Conservation (phyloP, 2,888 invertebrate species). For the Trisateles emortualis region DNA sequence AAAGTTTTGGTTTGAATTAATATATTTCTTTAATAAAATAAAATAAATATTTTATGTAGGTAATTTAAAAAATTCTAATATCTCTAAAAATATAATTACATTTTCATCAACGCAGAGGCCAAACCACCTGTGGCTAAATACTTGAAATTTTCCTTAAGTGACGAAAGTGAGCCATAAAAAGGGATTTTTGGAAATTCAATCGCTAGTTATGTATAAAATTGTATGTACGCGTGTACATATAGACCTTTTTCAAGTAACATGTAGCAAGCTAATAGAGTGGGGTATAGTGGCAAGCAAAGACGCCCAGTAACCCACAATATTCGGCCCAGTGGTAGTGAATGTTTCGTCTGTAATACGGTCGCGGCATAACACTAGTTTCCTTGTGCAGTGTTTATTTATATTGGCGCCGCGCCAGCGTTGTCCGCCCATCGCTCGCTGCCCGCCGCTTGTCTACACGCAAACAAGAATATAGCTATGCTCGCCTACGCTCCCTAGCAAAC, state of each 20-base stretch:
- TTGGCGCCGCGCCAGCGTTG: slow-evolving; percentile 82
- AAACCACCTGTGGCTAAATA: too few species aligned
- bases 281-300: slow-evolving; percentile 42
- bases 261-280: slow-evolving; percentile 41
- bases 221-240: too few species aligned
- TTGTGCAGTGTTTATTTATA: slow-evolving; percentile 86
- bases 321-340: slow-evolving; percentile 85
- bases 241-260: slow-evolving; percentile 23
- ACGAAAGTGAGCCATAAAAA: too few species aligned
- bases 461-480: slow-evolving; percentile 70
- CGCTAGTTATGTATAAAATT: too few species aligned
- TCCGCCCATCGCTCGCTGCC: slow-evolving; percentile 75
- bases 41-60: too few species aligned
- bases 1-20: too few species aligned
- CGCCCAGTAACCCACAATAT: slow-evolving; percentile 85
- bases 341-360: slow-evolving; percentile 86
- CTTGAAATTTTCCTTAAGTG: too few species aligned
- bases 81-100: too few species aligned
- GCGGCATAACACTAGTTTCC: slow-evolving; percentile 87
- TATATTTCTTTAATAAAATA: too few species aligned
- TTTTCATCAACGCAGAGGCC: too few species aligned
- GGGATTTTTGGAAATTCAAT: too few species aligned
- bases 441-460: slow-evolving; percentile 72
- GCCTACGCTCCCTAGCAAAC: slow-evolving; percentile 69
- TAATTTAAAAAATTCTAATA: too few species aligned